phyloP scores from a whole-genome alignment of 2,113 vertebrate genomes.

The Malurus elegans region DNA sequence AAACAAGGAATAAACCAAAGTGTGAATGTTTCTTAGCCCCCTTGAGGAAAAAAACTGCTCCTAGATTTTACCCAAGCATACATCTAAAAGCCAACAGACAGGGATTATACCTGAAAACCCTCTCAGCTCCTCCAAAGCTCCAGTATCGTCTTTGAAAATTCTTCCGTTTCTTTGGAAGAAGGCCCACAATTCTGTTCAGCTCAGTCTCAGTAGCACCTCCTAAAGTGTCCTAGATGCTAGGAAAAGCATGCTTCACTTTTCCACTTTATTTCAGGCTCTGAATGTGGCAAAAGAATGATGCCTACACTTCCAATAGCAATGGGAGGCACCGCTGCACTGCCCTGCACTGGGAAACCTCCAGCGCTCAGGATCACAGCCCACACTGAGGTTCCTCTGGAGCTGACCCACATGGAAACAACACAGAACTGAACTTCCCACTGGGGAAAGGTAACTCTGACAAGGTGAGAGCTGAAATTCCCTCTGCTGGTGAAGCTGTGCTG shows the following conservation, averaged over 20 bases:
- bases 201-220: background rate
- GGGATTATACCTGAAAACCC: background rate
- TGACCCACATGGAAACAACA: background rate
- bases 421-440: background rate
- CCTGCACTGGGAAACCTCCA: rapidly evolving
- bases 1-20: background rate
- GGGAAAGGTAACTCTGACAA: conserved; percentile 1
- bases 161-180: background rate
- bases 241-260: background rate
- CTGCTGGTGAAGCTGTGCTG: background rate
- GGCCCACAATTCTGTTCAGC: background rate
- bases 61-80: background rate
- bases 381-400: background rate
- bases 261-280: background rate
- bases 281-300: background rate
- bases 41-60: background rate
- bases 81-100: background rate
- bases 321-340: rapidly evolving
- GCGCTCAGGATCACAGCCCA: background rate
- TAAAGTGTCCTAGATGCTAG: background rate
- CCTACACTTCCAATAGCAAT: background rate
- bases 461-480: background rate
- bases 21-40: background rate
- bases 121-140: background rate
- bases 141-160: background rate